Evolutionary conservation across 2,113 vertebrate species (phyloP).

Genomic region (Helogale parvula): DNA sequence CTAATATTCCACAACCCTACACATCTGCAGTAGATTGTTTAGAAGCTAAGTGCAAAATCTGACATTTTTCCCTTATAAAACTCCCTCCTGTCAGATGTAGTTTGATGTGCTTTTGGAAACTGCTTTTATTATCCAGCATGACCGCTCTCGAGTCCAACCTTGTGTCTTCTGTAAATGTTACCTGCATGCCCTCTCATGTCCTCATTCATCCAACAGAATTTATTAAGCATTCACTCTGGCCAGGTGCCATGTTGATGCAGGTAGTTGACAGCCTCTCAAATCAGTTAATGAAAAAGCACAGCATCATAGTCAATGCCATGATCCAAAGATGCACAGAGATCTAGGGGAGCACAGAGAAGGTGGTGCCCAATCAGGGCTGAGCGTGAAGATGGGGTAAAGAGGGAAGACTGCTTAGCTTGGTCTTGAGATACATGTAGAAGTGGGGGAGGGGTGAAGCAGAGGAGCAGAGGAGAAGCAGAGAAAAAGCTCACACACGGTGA

Average conservation of each 20-base stretch:
- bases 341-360: not conserved
- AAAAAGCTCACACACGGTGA: not conserved
- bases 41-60: conserved; percentile 61
- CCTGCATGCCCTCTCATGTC: conserved; percentile 46
- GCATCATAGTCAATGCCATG: not conserved
- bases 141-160: not conserved
- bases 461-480: not conserved
- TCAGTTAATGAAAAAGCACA: conserved; percentile 15
- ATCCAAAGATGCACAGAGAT: not conserved
- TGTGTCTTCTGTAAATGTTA: conserved; percentile 57
- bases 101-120: not conserved
- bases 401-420: not conserved
- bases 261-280: not conserved
- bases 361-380: not conserved
- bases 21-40: conserved; percentile 55
- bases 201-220: conserved; percentile 36
- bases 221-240: conserved; percentile 46
- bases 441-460: not conserved
- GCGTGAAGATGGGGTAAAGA: not conserved
- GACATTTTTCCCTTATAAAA: conserved; percentile 73
- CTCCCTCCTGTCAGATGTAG: conserved; percentile 41
- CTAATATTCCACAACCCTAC: conserved; percentile 45
- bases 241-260: not conserved
- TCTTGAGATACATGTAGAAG: not conserved
- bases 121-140: conserved; percentile 25